A percentile compares a stretch with the other conserved stretches of the same genome.
Conservation (phyloP, 2,888 invertebrate species). For the Xanthorhoe designata region DNA sequence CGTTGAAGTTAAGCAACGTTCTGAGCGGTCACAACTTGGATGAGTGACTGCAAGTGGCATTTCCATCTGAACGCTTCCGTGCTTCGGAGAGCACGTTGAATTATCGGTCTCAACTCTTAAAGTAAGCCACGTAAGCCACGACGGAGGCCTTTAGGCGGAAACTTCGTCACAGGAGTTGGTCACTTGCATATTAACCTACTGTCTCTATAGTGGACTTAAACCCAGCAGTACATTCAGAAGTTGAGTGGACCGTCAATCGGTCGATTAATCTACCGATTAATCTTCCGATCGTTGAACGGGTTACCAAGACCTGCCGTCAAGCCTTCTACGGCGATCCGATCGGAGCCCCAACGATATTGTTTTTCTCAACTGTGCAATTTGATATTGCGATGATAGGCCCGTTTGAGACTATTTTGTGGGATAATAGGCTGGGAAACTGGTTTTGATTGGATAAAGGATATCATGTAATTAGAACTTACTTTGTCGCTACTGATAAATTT, state of each 20-base stretch:
- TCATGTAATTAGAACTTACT: neutral
- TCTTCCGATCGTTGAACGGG: constrained; percentile 55
- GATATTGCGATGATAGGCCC: constrained; percentile 53
- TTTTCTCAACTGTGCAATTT: constrained; percentile 67
- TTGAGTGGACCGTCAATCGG: neutral
- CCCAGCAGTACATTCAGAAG: neutral
- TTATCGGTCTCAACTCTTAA: no score
- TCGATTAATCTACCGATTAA: neutral
- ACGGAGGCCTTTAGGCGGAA: no score
- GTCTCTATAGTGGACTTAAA: no score
- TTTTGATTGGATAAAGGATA: constrained; percentile 4
- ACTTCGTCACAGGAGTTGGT: no score
- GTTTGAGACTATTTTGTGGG: constrained; percentile 26
- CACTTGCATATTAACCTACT: no score
- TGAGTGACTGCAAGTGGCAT: no score
- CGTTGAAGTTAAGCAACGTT: no score
- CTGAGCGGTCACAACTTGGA: no score
- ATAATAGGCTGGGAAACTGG: constrained; percentile 33
- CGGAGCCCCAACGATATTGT: constrained; percentile 72
- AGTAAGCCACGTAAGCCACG: no score
- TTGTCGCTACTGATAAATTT: no score
- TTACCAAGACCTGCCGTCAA: constrained; percentile 71
- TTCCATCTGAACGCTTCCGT: no score
- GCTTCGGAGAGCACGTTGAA: no score
- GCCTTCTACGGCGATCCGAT: constrained; percentile 77